Conservation (phyloP, 2,113 vertebrate genomes). For the Apaloderma vittatum region DNA sequence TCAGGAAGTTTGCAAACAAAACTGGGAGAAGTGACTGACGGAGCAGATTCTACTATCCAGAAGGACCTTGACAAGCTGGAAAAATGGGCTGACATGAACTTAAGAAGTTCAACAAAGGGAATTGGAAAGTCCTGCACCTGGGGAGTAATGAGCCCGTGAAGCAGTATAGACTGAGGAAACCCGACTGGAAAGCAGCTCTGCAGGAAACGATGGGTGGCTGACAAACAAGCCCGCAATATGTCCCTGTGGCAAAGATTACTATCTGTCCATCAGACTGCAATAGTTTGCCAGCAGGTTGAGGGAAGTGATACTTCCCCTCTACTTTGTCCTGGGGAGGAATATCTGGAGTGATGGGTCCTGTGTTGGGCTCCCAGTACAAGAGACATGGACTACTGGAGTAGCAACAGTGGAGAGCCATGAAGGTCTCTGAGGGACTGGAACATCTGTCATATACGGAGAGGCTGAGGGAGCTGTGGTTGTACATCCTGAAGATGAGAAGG, state of each 20-base stretch:
- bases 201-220: neutral
- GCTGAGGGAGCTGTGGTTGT: neutral
- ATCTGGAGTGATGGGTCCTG: no score
- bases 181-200: neutral
- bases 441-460: neutral
- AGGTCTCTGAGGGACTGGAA: neutral
- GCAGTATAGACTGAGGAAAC: neutral
- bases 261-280: neutral
- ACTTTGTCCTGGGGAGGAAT: neutral
- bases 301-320: neutral
- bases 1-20: neutral
- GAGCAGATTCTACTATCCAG: neutral
- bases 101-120: neutral
- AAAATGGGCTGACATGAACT: neutral
- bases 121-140: neutral
- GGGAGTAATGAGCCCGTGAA: neutral
- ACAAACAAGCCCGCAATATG: neutral
- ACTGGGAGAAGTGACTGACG: neutral
- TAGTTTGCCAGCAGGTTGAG: neutral
- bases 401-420: neutral
- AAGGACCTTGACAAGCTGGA: neutral
- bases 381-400: rapidly evolving
- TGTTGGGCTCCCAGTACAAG: neutral
- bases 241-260: neutral
- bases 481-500: neutral